Evolutionary conservation across 2,888 invertebrate genomes (phyloP).

Genomic region (Limnephilus marmoratus): DNA sequence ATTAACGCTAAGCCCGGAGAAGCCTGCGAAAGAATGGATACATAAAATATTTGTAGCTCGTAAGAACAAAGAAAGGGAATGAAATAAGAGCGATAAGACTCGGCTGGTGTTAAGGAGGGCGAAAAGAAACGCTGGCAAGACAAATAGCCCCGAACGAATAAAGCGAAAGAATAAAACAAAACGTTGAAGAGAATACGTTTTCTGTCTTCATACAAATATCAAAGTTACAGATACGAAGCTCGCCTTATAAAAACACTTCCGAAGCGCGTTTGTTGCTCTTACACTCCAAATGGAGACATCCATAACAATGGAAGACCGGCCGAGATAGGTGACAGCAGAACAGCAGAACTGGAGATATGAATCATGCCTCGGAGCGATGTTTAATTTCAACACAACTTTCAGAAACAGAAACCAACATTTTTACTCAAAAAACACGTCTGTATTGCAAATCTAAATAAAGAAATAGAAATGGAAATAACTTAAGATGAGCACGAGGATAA

Average conservation of each 20-base stretch:
- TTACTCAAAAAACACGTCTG: not conserved
- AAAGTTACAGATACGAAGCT: not conserved
- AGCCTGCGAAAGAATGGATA: not conserved
- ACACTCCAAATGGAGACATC: slow-evolving; percentile 19
- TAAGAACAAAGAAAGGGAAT: slow-evolving; percentile 33
- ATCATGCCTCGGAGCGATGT: not conserved
- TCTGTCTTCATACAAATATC: slow-evolving; percentile 22
- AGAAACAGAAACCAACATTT: not conserved
- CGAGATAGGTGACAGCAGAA: slow-evolving; percentile 4
- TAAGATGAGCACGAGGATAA: not conserved
- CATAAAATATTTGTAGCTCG: slow-evolving; percentile 34
- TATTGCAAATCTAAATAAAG: not conserved
- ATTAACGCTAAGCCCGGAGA: slow-evolving; percentile 23
- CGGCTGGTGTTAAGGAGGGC: slow-evolving; percentile 25
- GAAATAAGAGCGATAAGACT: slow-evolving; percentile 40
- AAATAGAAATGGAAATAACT: not conserved
- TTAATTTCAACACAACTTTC: not conserved
- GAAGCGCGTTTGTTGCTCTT: not conserved
- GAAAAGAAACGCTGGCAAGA: slow-evolving; percentile 35
- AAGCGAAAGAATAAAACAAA: slow-evolving; percentile 33
- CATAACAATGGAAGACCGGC: slow-evolving; percentile 4
- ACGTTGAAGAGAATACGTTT: slow-evolving; percentile 24
- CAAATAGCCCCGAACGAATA: slow-evolving; percentile 37
- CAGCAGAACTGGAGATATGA: not conserved
- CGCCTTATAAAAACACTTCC: slow-evolving; percentile 27